phyloP scores from a whole-genome alignment of 2,113 vertebrate species.

The Petromus typicus region DNA sequence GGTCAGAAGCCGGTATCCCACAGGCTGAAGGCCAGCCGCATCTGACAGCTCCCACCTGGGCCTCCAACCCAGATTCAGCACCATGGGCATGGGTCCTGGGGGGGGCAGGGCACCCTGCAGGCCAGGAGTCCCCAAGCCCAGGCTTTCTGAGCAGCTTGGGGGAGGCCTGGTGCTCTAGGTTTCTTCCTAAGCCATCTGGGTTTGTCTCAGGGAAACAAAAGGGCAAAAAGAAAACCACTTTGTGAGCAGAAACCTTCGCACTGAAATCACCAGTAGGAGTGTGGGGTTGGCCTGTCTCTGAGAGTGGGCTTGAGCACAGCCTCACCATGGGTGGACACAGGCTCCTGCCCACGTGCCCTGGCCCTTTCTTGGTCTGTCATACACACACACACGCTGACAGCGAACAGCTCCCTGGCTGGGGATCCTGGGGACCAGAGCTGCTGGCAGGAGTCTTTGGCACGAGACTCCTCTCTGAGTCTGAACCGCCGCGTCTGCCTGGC shows the following conservation, averaged over 20 bases:
- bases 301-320: background rate
- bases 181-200: background rate
- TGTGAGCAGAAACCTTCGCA: background rate
- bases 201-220: background rate
- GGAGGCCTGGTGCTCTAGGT: background rate
- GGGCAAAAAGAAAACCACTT: background rate
- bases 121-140: accelerated
- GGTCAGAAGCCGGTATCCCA: no score
- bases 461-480: conserved; percentile 79
- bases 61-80: no score
- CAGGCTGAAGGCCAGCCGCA: no score
- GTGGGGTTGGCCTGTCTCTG: no score
- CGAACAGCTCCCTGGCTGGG: conserved; percentile 76
- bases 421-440: conserved; percentile 67
- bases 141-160: background rate
- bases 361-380: conserved; percentile 34
- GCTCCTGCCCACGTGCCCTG: background rate
- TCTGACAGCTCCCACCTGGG: no score
- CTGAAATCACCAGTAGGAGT: background rate
- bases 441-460: conserved; percentile 84
- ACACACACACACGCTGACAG: conserved; percentile 57
- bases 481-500: conserved; percentile 78
- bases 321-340: accelerated
- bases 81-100: no score
- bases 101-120: no score